Evolutionary conservation across 2,797 vertebrate genomes (phyloP), one percentile per base, ranked within the genome.

Genomic region (Lindbergichthys nudifrons): DNA sequence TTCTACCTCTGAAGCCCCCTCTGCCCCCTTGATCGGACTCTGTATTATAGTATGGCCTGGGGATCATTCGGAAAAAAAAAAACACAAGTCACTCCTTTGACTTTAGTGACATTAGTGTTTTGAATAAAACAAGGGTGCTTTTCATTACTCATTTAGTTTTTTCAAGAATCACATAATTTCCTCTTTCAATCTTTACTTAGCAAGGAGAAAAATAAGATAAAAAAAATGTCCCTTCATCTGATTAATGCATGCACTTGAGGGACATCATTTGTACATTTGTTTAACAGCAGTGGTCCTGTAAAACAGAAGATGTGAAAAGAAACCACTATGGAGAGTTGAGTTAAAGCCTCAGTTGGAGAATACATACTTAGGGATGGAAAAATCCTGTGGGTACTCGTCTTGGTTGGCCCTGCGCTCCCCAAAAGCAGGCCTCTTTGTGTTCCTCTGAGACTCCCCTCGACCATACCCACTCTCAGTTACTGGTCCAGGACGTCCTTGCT

Each of bases 311-410:
- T 50, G 39, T 8, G 30, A 10, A 11, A 48, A n/a, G 6, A 18
- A 14, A 30, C 2, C 2, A 41, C 1, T 16, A 23, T 23, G 2
- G 21, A 42, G 3, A n/a, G 18, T 8, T 23, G 1, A 12, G 21
- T 32, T 56, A 21, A 36, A 18, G 15, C 21, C 42, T 53, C 19
- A 59, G 10, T 3, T 18, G 50, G 13, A 51, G 1, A 43, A 58
- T 6, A 91, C 93, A 1, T 90, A 97, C 97, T 70, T 95, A 3
- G 94, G 88, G 42, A 77, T 36, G 4, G 89, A 84, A 13, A 90
- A 92, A 57, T 96, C 94, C 12, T 23, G 85, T 54, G 91, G 88
- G 50, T 70, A 71, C 70, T 94, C 90, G 0, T 83, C 86, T 62
- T 93, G 89, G 64, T 81, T 90, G 46, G 86, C 66, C 65, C 70